Evolutionary conservation across 2,113 vertebrate genomes (phyloP).

Genomic region (Jacana jacana): DNA sequence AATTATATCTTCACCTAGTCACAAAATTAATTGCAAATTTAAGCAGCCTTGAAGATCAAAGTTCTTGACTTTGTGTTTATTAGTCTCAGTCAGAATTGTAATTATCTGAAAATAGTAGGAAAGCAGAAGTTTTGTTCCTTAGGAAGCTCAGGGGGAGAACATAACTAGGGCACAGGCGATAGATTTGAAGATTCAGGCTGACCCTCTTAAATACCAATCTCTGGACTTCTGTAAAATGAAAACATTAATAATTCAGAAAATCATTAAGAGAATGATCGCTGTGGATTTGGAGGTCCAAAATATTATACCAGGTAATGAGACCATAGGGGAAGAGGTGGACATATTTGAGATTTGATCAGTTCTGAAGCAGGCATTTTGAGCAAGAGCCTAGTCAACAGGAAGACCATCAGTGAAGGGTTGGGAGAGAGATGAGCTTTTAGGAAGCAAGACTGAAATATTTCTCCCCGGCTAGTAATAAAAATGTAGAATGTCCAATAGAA

Average conservation of each 20-base stretch:
- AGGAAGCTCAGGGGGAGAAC: background rate
- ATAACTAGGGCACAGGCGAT: background rate
- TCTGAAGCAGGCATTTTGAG: background rate
- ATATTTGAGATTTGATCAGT: background rate
- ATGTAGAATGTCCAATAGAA: background rate
- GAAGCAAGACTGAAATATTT: background rate
- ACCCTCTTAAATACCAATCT: background rate
- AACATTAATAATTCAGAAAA: conserved; percentile 29
- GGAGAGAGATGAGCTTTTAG: background rate
- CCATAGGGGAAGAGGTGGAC: background rate
- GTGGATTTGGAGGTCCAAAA: background rate
- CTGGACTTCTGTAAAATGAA: background rate
- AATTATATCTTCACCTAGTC: background rate
- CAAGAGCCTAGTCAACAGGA: background rate
- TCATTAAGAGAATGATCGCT: background rate
- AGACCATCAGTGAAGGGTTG: fast-evolving
- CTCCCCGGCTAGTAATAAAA: background rate
- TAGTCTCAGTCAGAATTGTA: background rate
- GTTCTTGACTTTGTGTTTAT: background rate
- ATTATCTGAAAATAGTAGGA: background rate
- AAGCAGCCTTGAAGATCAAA: background rate
- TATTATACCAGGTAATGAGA: background rate
- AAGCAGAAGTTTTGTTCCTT: background rate
- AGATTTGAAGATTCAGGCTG: background rate
- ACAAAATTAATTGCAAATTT: conserved; percentile 22